phyloP scores from a whole-genome alignment of 2,797 vertebrate species.

The Oreochromis grahami region DNA sequence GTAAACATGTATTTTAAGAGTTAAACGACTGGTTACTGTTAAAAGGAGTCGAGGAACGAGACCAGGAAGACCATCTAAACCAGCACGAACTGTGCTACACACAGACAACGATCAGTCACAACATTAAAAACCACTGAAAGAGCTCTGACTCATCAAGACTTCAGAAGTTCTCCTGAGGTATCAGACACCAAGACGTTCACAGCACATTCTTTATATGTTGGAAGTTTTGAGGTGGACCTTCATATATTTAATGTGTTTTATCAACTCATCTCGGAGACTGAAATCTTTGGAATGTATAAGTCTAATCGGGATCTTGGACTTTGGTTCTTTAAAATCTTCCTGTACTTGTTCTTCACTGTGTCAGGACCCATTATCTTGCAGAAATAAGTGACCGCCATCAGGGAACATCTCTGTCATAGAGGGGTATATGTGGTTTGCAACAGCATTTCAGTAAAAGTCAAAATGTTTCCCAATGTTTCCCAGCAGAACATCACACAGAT shows the following conservation, averaged over 20 bases:
- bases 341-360: neutral
- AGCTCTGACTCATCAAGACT: neutral
- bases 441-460: neutral
- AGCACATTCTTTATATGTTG: neutral
- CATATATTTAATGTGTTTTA: neutral
- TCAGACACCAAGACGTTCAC: neutral
- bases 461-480: neutral
- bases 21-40: neutral
- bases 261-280: neutral
- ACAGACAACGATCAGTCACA: slow-evolving; percentile 4
- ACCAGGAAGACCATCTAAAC: neutral
- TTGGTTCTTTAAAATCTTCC: neutral
- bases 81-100: neutral
- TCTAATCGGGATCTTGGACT: neutral
- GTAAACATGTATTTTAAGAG: neutral
- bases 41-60: neutral
- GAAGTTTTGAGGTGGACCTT: neutral
- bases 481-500: neutral
- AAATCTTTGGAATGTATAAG: neutral
- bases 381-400: neutral
- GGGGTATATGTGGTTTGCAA: neutral
- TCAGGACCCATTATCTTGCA: neutral
- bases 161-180: neutral
- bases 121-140: neutral
- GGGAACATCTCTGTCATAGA: neutral